Conservation (phyloP, 2,888 invertebrate species). For the Biston stratarius region DNA sequence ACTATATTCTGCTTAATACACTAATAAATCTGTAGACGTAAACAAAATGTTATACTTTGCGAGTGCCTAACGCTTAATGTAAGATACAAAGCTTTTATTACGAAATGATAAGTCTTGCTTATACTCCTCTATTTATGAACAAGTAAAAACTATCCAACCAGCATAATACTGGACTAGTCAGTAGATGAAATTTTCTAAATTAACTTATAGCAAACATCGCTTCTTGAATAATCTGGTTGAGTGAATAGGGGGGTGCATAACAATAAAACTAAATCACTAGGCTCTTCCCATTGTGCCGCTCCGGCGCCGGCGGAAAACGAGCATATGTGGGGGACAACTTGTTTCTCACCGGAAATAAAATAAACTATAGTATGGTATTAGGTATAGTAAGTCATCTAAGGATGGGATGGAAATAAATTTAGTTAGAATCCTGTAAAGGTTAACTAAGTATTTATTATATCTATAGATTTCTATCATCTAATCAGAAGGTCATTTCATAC, state of each 20-base stretch:
- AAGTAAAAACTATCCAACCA: neutral
- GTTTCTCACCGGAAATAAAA: constrained; percentile 76
- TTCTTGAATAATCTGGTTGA: constrained; percentile 67
- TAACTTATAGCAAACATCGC: constrained; percentile 37
- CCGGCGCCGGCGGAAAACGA: constrained; percentile 84
- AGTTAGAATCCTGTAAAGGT: no score
- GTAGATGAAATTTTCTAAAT: constrained; percentile 16
- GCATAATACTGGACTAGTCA: neutral
- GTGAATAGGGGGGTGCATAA: constrained; percentile 76
- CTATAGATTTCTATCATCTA: no score
- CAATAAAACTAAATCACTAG: constrained; percentile 85
- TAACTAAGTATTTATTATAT: no score
- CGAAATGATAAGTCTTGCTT: no score
- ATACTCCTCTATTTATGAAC: no score
- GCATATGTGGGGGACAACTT: constrained; percentile 80
- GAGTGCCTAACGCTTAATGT: no score
- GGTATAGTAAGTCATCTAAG: constrained; percentile 29
- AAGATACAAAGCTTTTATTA: no score
- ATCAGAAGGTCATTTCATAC: no score
- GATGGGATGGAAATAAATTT: neutral
- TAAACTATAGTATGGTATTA: constrained; percentile 65
- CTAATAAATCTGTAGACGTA: no score
- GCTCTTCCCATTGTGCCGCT: constrained; percentile 76
- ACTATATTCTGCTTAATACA: no score
- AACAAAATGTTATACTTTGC: no score